Base-by-base conservation (phyloP, 2,797 vertebrate species). In the Takifugu rubripes region DNA sequence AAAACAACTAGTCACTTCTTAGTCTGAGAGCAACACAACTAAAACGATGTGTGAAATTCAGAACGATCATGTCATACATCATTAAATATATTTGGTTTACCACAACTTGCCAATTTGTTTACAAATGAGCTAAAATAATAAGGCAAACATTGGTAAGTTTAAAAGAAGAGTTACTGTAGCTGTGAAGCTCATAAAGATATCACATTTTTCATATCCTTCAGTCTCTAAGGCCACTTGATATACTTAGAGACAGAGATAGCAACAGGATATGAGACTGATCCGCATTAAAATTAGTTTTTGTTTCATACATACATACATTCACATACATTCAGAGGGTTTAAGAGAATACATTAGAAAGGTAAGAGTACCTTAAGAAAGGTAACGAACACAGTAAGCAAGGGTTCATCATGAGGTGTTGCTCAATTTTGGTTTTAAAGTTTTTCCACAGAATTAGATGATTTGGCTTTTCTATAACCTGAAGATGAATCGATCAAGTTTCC, bases 351-450 rank as follows among this genome's bases (percentile, higher is more conserved):
- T 85, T 75, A 80, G 68, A 21, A 21, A 21, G 21, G 21, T 21
- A 21, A 56, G 70, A 60, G 33, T 59, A 50, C 80, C 81, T 85
- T 75, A 80, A 67, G 49, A 61, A 54, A 54, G 62, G 27, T 54
- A 72, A 52, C 14, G 36, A 63, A 65, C 68, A 40, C 60, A 60
- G 64, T 70, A 76, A 56, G 66, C 74, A 50, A 48, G 44, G 59
- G 52, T 59, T 25, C 56, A 62, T 52, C 26, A 1, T 64, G 51
- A 78, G 66, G 61, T 55, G 52, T 78, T 75, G 14, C 66, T 43
- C 50, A 72, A 56, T 81, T 47, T 52, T 66, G 54, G 5, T 77
- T 77, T 85, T 46, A 8, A 21, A 17, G 74, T 24, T 56, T 40
- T 40, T 40, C 12, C 36, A 14, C 11, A 40, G 36, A 40, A 40